Base-by-base conservation (phyloP, 2,797 vertebrate genomes). In the Rhinichthys osculus region DNA sequence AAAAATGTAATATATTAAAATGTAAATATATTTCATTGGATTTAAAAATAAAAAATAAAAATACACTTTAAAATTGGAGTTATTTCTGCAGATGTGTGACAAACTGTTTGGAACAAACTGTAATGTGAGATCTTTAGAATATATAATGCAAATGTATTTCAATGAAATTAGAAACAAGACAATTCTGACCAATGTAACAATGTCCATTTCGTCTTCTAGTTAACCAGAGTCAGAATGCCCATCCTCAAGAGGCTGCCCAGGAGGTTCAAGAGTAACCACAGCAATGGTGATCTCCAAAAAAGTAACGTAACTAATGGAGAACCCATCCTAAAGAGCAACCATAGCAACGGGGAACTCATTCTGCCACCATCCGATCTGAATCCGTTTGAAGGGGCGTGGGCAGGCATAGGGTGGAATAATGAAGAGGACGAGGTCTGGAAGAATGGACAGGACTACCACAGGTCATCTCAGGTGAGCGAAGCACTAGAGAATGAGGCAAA, bases 221-320 rank as follows among this genome's bases (percentile, higher is more conserved):
- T 64, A 64, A 88, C 54, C 81, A 42, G 54, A 38, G 16, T 64
- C 81, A 86, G 78, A 71, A 96, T 96, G 96, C 96, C 96, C 8
- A 93, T 96, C 85, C 92, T 96, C 50, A 96, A 96, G 91, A 95
- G 95, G 85, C 94, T 95, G 50, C 96, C 95, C 0, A 94, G 94
- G 76, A 91, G 94, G 90, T 95, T 95, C 82, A 95, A 95, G 90
- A 83, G 72, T 71, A 88, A 70, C 84, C 82, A 35, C n/a, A 85
- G 71, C 71, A 94, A 92, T 1, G 91, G 92, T 1, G 95, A 95
- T 78, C 92, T 95, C 87, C 91, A 95, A 54, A 94, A 83, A 23
- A 85, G 85, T 57, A 81, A 86, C 57, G 64, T 79, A 3, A 50
- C 73, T 44, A 85, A 86, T 8, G 80, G 30, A 21, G 88, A 90